Base-by-base conservation (phyloP, 35 echinoderm and acorn worm species). In the Lytechinus pictus region DNA sequence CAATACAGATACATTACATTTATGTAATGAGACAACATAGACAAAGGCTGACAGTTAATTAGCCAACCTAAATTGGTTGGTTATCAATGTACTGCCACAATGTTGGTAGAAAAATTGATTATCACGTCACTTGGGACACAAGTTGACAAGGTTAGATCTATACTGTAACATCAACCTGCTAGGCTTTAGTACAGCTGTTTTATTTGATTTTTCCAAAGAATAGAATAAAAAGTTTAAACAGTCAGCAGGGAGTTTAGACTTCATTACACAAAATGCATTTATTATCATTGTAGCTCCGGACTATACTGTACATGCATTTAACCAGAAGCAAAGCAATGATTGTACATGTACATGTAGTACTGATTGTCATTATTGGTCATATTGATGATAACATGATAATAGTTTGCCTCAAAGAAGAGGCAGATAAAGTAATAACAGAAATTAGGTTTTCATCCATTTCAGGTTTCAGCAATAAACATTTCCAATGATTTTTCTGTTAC, bases 51-150 rank as follows among this genome's bases (percentile, higher is more conserved):
- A 90, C 28, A 29, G 88, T 44, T 52, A n/a, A 90, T n/a, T 90
- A 3, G 88, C 4, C 12, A 44, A 12, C 33, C 88, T 54, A 51
- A 90, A 51, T 2, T 21, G 28, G 88, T 52, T 21, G 52, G 88
- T 52, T 90, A 90, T 90, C 44, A 90, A 7, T 44, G 33, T 44
- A 90, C 88, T 1, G 28, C 52, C 24, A 8, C 52, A 12, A 10
- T 52, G 29, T 52, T 21, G 52, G 88, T 90, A 54, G 29, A 90
- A 27, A 90, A 90, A 90, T 52, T 90, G 88, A 90, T 90, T 90
- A 90, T 52, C 88, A 54, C 52, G 29, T 52, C 88, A 90, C 88
- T 90, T 14, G 88, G 88, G 88, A 33, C 88, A 90, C 27, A 27
- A 52, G 88, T 28, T 90, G 16, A 28, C 88, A 90, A 90, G 88